These are phyloP conservation scores for Montipora capitata DNA, from an alignment of 92 coral and sea anemone species.

Conservation along the genomic window DNA sequence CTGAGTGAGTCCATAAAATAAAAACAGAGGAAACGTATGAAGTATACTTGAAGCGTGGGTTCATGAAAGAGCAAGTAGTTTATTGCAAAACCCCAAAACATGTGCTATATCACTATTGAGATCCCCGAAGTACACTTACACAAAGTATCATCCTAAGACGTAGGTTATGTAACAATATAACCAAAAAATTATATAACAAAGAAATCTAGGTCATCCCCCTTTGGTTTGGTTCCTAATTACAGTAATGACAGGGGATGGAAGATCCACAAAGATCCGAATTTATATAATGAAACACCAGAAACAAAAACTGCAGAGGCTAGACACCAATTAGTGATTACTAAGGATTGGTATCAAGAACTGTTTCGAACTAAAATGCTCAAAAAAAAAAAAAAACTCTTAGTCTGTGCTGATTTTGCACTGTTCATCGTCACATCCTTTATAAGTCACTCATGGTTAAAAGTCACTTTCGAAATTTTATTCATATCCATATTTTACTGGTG, in stretches of 20 bases:
- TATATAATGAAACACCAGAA: constrained; percentile 28
- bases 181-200: neutral
- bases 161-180: neutral
- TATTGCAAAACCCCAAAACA: neutral
- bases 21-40: no score
- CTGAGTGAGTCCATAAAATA: no score
- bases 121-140: no score
- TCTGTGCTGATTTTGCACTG: neutral
- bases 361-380: constrained; percentile 4
- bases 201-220: no score
- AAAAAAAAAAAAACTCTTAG: neutral
- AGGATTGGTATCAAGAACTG: constrained; percentile 48
- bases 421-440: constrained; percentile 31
- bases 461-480: no score
- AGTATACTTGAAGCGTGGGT: no score
- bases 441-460: constrained; percentile 45
- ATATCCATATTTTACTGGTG: no score
- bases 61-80: neutral
- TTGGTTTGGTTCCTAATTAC: constrained; percentile 36
- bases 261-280: neutral
- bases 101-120: no score
- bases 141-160: no score
- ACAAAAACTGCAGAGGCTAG: constrained; percentile 19
- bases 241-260: constrained; percentile 48
- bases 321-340: constrained; percentile 34